phyloP scores from a whole-genome alignment of 2,113 vertebrate species.

The Aptenodytes patagonicus region DNA sequence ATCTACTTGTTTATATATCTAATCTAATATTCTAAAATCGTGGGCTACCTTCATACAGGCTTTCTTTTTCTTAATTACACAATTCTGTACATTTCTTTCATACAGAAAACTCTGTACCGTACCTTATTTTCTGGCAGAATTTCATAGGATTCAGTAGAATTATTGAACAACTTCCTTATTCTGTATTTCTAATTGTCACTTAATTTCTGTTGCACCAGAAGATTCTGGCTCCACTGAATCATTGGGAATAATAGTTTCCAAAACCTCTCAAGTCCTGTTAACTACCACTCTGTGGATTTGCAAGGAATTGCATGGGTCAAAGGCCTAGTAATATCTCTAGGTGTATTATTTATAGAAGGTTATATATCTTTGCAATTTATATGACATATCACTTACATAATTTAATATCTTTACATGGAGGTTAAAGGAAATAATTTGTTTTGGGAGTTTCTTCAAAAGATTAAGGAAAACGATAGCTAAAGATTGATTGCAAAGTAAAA shows the following conservation, averaged over 20 bases:
- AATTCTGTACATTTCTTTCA: background rate
- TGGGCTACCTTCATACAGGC: background rate
- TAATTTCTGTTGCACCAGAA: background rate
- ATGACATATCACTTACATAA: background rate
- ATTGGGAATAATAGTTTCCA: background rate
- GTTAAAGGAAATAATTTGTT: background rate
- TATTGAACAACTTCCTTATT: background rate
- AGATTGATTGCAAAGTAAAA: background rate
- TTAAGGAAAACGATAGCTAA: background rate
- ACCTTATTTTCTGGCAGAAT: background rate
- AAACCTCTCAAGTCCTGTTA: background rate
- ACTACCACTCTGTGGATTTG: background rate
- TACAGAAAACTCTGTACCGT: background rate
- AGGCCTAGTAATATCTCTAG: background rate
- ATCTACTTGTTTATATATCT: background rate
- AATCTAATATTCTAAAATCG: background rate
- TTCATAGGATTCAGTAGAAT: background rate
- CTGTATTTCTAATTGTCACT: background rate
- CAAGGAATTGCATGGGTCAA: background rate
- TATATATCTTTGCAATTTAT: background rate
- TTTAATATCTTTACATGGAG: background rate
- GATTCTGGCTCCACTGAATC: background rate
- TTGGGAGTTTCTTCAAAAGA: background rate
- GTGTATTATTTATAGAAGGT: background rate
- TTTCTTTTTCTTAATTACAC: background rate